A percentile compares a stretch with the other conserved stretches of the same genome.
Evolutionary conservation across 2,797 vertebrate species (phyloP).

Genomic region (Selene dorsalis): DNA sequence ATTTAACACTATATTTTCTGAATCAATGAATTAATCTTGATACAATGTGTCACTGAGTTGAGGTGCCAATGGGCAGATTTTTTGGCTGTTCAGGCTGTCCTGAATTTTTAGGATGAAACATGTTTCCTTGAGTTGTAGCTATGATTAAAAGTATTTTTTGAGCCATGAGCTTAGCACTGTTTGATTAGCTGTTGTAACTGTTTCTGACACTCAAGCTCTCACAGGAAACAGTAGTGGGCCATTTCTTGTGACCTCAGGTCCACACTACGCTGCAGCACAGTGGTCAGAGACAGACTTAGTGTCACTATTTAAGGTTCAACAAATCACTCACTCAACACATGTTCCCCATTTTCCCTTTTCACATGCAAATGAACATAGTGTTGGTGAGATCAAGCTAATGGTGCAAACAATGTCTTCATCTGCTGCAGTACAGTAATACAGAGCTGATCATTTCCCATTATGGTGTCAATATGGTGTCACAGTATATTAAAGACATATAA

Average conservation of each 20-base stretch:
- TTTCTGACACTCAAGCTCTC: background rate
- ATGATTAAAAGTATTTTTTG: background rate
- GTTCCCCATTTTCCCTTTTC: background rate
- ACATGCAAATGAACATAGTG: background rate
- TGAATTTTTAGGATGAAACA: background rate
- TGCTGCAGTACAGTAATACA: background rate
- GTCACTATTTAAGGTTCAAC: background rate
- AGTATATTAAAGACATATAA: too few relatives aligned
- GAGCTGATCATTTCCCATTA: too few relatives aligned
- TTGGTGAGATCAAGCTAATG: background rate
- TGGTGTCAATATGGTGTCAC: too few relatives aligned
- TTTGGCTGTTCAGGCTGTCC: too few relatives aligned
- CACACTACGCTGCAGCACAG: background rate
- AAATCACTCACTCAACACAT: conserved; percentile 2
- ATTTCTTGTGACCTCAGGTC: background rate
- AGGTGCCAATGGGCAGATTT: too few relatives aligned
- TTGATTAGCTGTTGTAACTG: background rate
- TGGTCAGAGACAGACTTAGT: background rate
- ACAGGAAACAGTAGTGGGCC: background rate
- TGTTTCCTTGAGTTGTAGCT: background rate
- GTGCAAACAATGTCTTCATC: background rate
- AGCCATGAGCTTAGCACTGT: background rate
- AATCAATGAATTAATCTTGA: too few relatives aligned
- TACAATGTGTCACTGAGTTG: too few relatives aligned
- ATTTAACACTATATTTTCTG: too few relatives aligned